A percentile compares a stretch with the other conserved stretches of the same genome.
These are phyloP conservation scores for Penaeus japonicus DNA, from an alignment of 1,140 invertebrate genomes.

Conservation along the genomic window DNA sequence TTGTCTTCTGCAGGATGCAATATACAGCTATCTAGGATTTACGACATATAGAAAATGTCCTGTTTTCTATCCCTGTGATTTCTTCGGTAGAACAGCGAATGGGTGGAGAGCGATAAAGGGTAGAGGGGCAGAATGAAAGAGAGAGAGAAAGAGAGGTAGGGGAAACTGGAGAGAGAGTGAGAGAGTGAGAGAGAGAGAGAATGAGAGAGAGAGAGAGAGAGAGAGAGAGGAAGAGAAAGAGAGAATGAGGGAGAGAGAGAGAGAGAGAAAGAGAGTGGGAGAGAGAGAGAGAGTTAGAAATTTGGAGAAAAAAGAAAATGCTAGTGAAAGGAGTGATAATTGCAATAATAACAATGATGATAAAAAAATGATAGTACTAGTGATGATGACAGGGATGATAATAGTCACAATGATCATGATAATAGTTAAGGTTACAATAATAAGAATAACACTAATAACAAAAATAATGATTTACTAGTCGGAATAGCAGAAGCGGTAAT, in stretches of 20 bases:
- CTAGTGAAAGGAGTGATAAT: neutral
- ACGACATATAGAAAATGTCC: neutral
- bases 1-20: no score
- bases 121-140: neutral
- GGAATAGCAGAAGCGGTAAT: no score
- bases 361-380: neutral
- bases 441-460: no score
- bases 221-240: neutral
- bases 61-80: neutral
- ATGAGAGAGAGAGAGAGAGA: neutral
- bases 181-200: neutral
- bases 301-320: neutral
- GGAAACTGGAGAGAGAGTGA: neutral
- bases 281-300: neutral
- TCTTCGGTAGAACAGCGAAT: neutral
- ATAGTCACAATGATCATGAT: no score
- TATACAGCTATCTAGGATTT: no score
- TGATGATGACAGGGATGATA: neutral
- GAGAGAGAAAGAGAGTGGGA: neutral
- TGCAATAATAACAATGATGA: neutral
- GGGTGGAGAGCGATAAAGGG: neutral
- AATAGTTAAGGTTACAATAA: no score
- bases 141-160: neutral
- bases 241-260: neutral
- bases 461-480: no score